Percentiles rank a stretch among this genome's conserved stretches.
These are phyloP conservation scores for Halesus radiatus DNA, from an alignment of 1,140 invertebrate species.

Conservation along the genomic window DNA sequence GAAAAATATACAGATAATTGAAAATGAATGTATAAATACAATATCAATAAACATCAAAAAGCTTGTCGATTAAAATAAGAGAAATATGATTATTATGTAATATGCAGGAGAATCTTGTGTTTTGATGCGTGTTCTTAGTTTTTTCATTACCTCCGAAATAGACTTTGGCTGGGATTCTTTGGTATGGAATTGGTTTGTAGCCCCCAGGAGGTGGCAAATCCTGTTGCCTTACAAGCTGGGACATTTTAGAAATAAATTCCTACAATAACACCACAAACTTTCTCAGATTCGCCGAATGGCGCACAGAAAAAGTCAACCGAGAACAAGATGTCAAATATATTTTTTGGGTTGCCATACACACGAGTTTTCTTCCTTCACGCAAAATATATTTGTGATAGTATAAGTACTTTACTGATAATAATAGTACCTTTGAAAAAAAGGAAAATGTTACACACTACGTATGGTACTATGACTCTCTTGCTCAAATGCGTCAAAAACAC, in stretches of 20 bases:
- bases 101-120: background rate
- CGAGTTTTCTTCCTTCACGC: too few species aligned
- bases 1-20: too few species aligned
- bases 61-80: background rate
- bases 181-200: conserved; percentile 81
- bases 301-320: background rate
- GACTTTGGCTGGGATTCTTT: conserved; percentile 78
- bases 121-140: background rate
- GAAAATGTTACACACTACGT: too few species aligned
- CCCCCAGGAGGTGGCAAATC: conserved; percentile 90
- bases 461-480: too few species aligned
- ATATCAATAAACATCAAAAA: conserved; percentile 4
- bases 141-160: conserved; percentile 28
- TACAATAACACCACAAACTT: background rate
- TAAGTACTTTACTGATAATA: too few species aligned
- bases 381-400: too few species aligned
- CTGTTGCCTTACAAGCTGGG: conserved; percentile 72
- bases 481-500: too few species aligned
- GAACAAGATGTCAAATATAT: too few species aligned
- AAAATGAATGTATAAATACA: too few species aligned
- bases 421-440: too few species aligned
- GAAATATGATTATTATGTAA: conserved; percentile 1
- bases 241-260: conserved; percentile 38
- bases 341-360: too few species aligned
- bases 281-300: background rate